phyloP scores from a whole-genome alignment of 2,113 vertebrate species.

The Colaptes auratus region DNA sequence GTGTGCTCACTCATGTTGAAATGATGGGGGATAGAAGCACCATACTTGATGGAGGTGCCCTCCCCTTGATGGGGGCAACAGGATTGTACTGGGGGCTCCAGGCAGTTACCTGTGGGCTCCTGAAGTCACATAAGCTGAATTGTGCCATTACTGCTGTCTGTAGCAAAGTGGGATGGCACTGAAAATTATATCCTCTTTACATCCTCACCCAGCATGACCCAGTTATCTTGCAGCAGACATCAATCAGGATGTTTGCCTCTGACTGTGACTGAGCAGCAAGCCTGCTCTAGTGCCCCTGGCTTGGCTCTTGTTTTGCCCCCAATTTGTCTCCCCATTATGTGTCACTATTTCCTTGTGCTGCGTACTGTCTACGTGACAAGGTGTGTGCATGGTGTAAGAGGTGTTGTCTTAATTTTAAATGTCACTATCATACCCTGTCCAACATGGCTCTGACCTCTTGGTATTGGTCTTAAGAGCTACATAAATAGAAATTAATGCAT shows the following conservation, averaged over 20 bases:
- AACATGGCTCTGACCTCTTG: slow-evolving; percentile 11
- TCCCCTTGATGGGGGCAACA: background rate
- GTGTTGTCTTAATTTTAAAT: background rate
- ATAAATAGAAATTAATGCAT: slow-evolving; percentile 30
- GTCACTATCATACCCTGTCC: background rate
- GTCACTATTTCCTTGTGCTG: background rate
- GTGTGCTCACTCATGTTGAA: background rate
- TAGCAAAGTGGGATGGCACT: background rate
- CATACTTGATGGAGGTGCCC: background rate
- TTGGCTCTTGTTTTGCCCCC: background rate
- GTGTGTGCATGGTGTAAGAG: background rate
- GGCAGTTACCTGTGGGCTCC: background rate
- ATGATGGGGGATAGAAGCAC: background rate
- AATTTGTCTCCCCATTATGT: background rate
- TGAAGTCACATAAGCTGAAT: background rate
- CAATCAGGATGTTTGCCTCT: slow-evolving; percentile 9
- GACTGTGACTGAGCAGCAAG: background rate
- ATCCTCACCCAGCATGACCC: background rate
- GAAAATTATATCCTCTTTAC: background rate
- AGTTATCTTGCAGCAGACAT: background rate
- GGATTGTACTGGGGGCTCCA: background rate
- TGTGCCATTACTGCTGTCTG: background rate
- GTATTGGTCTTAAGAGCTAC: background rate
- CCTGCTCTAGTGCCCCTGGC: background rate
- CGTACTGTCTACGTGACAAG: background rate